A percentile compares a stretch with the other conserved stretches of the same genome.
Evolutionary conservation across 2,888 invertebrate species (phyloP).

Genomic region (Limenitis camilla): DNA sequence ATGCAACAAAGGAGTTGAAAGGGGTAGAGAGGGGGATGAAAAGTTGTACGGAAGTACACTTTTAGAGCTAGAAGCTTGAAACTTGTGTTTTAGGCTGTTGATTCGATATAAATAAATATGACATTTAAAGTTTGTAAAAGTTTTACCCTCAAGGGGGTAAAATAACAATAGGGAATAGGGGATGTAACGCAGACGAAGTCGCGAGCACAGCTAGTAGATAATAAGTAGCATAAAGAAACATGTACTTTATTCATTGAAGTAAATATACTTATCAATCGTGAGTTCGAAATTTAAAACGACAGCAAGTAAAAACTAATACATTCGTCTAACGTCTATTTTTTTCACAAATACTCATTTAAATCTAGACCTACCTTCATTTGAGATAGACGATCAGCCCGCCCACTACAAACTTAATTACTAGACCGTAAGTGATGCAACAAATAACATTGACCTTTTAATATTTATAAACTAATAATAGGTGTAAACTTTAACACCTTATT

Average conservation of each 20-base stretch:
- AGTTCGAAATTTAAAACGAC: background rate
- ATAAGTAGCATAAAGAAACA: too few relatives aligned
- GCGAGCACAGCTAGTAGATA: too few relatives aligned
- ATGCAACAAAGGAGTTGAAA: too few relatives aligned
- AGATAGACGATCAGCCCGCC: slow-evolving; percentile 1
- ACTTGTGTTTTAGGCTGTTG: too few relatives aligned
- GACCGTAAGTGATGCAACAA: slow-evolving; percentile 4
- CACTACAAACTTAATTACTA: slow-evolving; percentile 11
- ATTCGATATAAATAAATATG: too few relatives aligned
- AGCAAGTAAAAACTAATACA: background rate
- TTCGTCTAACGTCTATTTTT: background rate
- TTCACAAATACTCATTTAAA: slow-evolving; percentile 14
- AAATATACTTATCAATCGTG: background rate
- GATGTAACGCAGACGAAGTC: too few relatives aligned
- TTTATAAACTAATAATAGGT: background rate
- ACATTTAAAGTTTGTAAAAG: too few relatives aligned
- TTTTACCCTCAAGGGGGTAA: too few relatives aligned
- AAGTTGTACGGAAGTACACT: too few relatives aligned
- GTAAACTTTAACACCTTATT: slow-evolving; percentile 12
- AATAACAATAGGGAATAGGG: too few relatives aligned
- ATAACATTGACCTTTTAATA: slow-evolving; percentile 13
- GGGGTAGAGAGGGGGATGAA: too few relatives aligned
- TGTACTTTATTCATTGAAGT: background rate
- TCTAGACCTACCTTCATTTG: slow-evolving; percentile 16
- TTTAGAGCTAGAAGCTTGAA: too few relatives aligned